Evolutionary conservation across 2,797 vertebrate species (phyloP).

Genomic region (Clarias pachynema): DNA sequence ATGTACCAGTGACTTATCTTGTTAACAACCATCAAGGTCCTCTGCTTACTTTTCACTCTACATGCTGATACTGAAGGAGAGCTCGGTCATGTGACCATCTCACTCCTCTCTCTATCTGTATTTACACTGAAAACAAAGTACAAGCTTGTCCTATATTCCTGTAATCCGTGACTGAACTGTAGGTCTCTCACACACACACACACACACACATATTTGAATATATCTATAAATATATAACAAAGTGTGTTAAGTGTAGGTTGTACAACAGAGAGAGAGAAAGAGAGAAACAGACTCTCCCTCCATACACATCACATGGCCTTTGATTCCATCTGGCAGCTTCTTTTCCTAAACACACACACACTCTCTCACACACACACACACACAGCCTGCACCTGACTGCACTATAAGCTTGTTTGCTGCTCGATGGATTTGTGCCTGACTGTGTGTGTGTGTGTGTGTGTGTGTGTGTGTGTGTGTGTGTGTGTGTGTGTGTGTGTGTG

Average conservation of each 20-base stretch:
- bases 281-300: background rate
- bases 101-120: background rate
- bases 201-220: background rate
- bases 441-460: conserved; percentile 5
- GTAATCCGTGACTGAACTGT: background rate
- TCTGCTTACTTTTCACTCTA: background rate
- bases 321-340: conserved; percentile 17
- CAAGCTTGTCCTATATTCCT: background rate
- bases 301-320: conserved; percentile 10
- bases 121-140: background rate
- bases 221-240: background rate
- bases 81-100: background rate
- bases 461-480: background rate
- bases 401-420: conserved; percentile 26
- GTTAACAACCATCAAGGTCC: background rate
- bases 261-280: background rate
- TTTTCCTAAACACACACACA: background rate
- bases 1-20: background rate
- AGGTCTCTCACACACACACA: background rate
- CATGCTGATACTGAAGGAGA: background rate
- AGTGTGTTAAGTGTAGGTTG: background rate
- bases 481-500: conserved; percentile 18
- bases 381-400: background rate
- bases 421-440: conserved; percentile 18
- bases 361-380: conserved; percentile 5